Base-by-base conservation (phyloP, 92 coral and sea anemone species). In the Nematostella vectensis region DNA sequence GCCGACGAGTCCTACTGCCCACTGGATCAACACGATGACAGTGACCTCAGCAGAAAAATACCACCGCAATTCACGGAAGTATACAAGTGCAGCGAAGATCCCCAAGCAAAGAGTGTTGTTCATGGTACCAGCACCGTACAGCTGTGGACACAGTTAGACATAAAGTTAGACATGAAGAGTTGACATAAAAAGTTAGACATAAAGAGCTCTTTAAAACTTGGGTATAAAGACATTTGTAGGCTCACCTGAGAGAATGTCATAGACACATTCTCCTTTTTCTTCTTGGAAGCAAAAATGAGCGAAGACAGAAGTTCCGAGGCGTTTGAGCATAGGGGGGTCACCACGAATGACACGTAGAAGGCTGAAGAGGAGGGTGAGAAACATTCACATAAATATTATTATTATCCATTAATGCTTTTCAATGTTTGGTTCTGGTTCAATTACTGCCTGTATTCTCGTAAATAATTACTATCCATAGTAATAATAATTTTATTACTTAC, bases 11-110 rank as follows among this genome's bases (percentile, higher is more conserved):
- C 95, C 88, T 8, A 91, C 98, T 12, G 76, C 43, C 98, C 98
- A 91, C 69, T 91, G 88, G 16, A 81, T 77, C 18, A 91, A 77
- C 40, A 91, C 68, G 27, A 91, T 91, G 52, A 91, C 93, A 0
- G 95, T 87, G 64, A 91, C 98, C 81, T 91, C 96, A 84, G 98
- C 96, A 22, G 98, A 87, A 72, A 86, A 91, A 57, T 70, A 91
- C 98, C 98, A 91, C 71, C 70, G 80, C 25, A 91, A 81, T 12
- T 87, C 45, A 48, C 82, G 76, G 38, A 91, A 74, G 77, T 87
- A 88, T 11, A 91, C 98, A 39, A 91, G 96, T 28, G 98, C 97
- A 25, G 89, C 88, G 36, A 89, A 89, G 65, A 89, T 89, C 12
- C 89, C 97, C 48, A 89, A 81, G 53, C 98, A 91, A 29, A 91